Conservation (phyloP, 2,113 vertebrate genomes). For the Neopipo cinnamomea region DNA sequence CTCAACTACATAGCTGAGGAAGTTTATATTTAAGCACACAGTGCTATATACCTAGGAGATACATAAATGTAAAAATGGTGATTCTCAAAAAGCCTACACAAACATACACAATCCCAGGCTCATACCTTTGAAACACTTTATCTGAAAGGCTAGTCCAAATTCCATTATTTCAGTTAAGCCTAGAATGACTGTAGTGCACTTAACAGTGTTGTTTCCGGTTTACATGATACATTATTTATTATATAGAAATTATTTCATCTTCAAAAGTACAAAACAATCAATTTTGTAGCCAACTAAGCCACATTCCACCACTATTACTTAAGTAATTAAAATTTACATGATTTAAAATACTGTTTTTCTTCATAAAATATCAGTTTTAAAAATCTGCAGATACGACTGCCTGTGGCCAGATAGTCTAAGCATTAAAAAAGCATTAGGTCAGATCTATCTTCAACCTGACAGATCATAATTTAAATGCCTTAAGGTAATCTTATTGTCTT, state of each 20-base stretch:
- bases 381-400: constrained; percentile 64
- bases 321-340: neutral
- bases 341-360: constrained; percentile 46
- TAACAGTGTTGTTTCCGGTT: neutral
- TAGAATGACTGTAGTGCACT: neutral
- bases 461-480: constrained; percentile 76
- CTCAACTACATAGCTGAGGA: neutral
- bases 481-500: constrained; percentile 77
- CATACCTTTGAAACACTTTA: neutral
- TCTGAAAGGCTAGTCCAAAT: neutral
- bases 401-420: constrained; percentile 66
- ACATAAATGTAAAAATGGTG: neutral
- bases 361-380: constrained; percentile 46
- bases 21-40: neutral
- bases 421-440: constrained; percentile 74
- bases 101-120: neutral
- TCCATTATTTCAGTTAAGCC: neutral
- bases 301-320: neutral
- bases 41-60: neutral
- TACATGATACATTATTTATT: neutral
- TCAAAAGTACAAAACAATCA: neutral
- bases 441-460: constrained; percentile 77
- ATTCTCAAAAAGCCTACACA: neutral
- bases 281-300: neutral
- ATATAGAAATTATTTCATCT: neutral